A percentile compares a stretch with the other conserved stretches of the same genome.
Evolutionary conservation across 2,888 invertebrate genomes (phyloP).

Genomic region (Mesodorylaimus sp.): DNA sequence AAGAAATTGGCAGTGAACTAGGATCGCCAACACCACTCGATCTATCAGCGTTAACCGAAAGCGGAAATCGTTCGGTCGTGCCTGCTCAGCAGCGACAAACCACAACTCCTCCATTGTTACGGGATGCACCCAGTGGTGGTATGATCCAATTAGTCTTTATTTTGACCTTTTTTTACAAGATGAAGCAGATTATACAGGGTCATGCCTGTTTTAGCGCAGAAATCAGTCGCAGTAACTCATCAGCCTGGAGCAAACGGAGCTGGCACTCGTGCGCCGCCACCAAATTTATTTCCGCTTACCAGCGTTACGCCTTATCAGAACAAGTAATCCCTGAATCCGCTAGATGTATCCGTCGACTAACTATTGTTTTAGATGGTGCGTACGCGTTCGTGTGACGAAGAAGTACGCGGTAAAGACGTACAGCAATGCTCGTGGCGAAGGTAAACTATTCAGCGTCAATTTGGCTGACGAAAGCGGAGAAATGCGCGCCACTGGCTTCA

Average conservation of each 20-base stretch:
- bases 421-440: conserved; percentile 79
- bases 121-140: too few species aligned
- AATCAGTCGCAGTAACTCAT: background rate
- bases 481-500: conserved; percentile 75
- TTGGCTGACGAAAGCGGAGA: conserved; percentile 72
- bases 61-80: too few species aligned
- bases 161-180: background rate
- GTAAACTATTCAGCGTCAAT: conserved; percentile 77
- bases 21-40: too few species aligned
- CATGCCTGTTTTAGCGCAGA: background rate
- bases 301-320: conserved; percentile 82
- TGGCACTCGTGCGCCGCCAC: background rate
- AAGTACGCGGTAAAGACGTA: conserved; percentile 64
- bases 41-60: background rate
- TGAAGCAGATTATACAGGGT: background rate
- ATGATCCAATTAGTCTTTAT: too few species aligned
- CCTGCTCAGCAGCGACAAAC: too few species aligned
- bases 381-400: conserved; percentile 65
- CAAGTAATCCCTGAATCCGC: conserved; percentile 39
- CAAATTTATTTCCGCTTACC: conserved; percentile 49
- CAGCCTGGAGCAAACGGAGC: background rate
- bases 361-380: conserved; percentile 51
- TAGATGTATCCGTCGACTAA: conserved; percentile 5
- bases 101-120: too few species aligned
- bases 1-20: background rate